A percentile compares a stretch with the other conserved stretches of the same genome.
Evolutionary conservation across 2,888 invertebrate species (phyloP).

Genomic region (Pachycephus smyrnensis): DNA sequence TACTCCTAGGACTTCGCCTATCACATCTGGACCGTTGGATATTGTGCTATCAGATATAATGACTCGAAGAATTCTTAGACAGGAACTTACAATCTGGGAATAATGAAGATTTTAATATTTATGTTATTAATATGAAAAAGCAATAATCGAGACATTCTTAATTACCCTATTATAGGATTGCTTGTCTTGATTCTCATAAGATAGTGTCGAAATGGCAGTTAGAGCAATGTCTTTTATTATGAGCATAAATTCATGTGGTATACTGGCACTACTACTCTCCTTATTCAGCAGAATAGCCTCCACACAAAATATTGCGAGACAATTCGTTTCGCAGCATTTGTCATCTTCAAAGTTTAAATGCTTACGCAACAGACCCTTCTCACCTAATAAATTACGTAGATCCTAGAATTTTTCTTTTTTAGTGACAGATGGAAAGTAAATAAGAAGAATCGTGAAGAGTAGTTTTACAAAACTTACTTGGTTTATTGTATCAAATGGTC

Average conservation of each 20-base stretch:
- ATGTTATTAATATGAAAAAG: conserved; percentile 15
- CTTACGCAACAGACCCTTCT: conserved; percentile 40
- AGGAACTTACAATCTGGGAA: conserved; percentile 47
- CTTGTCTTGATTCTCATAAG: conserved; percentile 36
- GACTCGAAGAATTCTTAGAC: conserved; percentile 48
- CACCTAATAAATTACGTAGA: conserved; percentile 43
- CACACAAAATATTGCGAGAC: conserved; percentile 50
- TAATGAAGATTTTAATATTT: conserved; percentile 19
- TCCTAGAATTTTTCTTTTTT: conserved; percentile 40
- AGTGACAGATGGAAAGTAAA: not conserved
- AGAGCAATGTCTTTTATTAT: conserved; percentile 42
- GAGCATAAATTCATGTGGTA: conserved; percentile 41
- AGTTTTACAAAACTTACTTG: conserved; percentile 36
- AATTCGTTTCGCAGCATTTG: conserved; percentile 49
- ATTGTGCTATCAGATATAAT: conserved; percentile 34
- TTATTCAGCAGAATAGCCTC: conserved; percentile 50
- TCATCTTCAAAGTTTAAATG: conserved; percentile 33
- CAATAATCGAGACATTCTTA: conserved; percentile 16
- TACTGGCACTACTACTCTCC: conserved; percentile 28
- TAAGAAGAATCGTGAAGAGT: conserved; percentile 9
- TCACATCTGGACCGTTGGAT: conserved; percentile 36
- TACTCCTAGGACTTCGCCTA: conserved; percentile 57
- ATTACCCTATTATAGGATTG: conserved; percentile 45
- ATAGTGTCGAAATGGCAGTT: conserved; percentile 34
- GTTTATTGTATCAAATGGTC: conserved; percentile 41